Evolutionary conservation across 2,797 vertebrate species (phyloP).

Genomic region (Cossypha caffra): DNA sequence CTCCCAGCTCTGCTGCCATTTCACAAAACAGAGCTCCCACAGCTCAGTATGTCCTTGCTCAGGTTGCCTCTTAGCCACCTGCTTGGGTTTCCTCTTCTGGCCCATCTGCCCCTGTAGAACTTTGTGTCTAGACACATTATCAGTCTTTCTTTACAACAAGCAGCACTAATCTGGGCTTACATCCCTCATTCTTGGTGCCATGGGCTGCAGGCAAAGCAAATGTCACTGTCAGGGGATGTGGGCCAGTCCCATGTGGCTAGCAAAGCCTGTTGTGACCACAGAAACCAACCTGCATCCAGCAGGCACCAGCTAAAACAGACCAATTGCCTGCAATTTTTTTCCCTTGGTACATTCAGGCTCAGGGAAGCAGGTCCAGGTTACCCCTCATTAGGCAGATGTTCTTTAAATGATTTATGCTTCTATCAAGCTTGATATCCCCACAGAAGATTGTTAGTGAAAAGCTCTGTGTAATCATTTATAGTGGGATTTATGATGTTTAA

Average conservation of each 20-base stretch:
- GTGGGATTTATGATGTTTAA: conserved; percentile 72
- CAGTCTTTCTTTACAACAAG: not conserved
- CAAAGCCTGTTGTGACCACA: not conserved
- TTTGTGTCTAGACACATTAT: not conserved
- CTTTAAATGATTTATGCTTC: conserved; percentile 71
- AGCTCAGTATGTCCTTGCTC: not conserved
- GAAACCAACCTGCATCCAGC: not conserved
- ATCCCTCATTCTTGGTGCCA: not conserved
- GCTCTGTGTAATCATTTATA: conserved; percentile 71
- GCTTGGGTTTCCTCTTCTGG: not conserved
- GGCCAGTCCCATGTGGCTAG: not conserved
- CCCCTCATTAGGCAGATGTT: conserved; percentile 69
- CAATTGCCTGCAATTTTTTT: not conserved
- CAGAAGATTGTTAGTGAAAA: conserved; percentile 72
- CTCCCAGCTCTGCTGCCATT: not conserved
- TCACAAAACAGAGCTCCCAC: not conserved
- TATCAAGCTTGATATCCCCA: conserved; percentile 63
- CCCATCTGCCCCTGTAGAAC: not conserved
- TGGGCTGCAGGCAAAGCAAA: not conserved
- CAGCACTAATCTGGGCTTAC: not conserved
- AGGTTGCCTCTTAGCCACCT: not conserved
- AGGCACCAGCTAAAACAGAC: not conserved
- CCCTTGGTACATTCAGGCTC: conserved; percentile 2
- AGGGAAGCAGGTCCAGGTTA: conserved; percentile 61
- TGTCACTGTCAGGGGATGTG: rapidly evolving